phyloP scores from a whole-genome alignment of 1,140 invertebrate species.

The Drosophila ficusphila region DNA sequence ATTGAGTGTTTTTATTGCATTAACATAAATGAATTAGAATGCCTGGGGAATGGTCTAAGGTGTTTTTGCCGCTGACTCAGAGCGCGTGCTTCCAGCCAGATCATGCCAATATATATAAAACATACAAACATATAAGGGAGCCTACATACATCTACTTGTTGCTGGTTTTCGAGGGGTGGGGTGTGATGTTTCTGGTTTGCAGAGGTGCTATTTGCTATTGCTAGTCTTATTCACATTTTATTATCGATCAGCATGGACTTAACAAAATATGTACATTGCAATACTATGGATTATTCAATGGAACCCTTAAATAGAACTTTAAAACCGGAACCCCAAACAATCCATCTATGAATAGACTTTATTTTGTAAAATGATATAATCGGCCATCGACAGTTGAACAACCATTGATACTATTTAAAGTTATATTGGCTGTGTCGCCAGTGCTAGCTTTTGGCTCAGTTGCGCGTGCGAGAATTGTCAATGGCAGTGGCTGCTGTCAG shows the following conservation, averaged over 20 bases:
- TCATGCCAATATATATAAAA: constrained; percentile 1
- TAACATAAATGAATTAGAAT: constrained; percentile 82
- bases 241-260: no score
- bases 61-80: constrained; percentile 52
- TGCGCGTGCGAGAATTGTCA: constrained; percentile 42
- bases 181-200: constrained; percentile 17
- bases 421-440: neutral
- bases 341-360: no score
- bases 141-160: constrained; percentile 12
- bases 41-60: constrained; percentile 33
- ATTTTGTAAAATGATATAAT: no score
- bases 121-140: neutral
- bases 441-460: neutral
- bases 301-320: no score
- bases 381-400: no score
- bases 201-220: no score
- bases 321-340: no score
- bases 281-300: no score
- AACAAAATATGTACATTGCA: no score
- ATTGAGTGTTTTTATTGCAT: constrained; percentile 82
- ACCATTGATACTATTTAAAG: neutral
- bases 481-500: constrained; percentile 44
- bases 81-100: constrained; percentile 9
- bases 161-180: neutral
- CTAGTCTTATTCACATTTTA: no score